Conservation (phyloP, 2,888 invertebrate genomes). For the Drosophila formosana region DNA sequence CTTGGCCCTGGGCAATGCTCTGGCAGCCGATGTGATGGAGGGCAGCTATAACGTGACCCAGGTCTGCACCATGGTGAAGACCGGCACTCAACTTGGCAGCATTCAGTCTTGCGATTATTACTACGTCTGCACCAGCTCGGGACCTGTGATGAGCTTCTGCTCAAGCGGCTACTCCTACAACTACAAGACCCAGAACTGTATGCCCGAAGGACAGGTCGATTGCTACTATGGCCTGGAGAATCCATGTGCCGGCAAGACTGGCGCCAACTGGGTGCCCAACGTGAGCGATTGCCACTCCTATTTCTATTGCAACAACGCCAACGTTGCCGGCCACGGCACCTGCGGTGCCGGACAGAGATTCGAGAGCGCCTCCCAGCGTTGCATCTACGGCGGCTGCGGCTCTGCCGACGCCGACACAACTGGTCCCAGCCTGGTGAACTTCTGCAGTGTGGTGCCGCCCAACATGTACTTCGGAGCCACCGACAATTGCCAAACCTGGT, state of each 20-base stretch:
- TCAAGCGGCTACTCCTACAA: constrained; percentile 36
- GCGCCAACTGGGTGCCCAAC: constrained; percentile 43
- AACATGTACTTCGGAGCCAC: constrained; percentile 40
- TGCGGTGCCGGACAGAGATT: constrained; percentile 30
- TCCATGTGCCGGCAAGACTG: constrained; percentile 38
- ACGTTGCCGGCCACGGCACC: background rate
- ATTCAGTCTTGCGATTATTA: constrained; percentile 52
- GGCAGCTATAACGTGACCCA: constrained; percentile 69
- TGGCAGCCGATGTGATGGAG: constrained; percentile 38
- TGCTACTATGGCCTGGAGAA: constrained; percentile 54
- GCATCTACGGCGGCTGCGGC: constrained; percentile 42
- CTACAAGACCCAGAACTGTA: constrained; percentile 21
- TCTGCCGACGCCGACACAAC: accelerated
- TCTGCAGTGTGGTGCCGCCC: constrained; percentile 50
- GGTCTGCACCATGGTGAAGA: constrained; percentile 42
- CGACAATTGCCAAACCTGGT: constrained; percentile 19
- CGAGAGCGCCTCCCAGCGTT: accelerated
- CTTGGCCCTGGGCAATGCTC: constrained; percentile 39
- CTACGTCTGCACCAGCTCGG: constrained; percentile 40
- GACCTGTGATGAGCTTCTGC: constrained; percentile 43
- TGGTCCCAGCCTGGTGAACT: background rate
- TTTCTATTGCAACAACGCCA: constrained; percentile 22
- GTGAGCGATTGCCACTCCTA: constrained; percentile 33
- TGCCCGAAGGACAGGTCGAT: constrained; percentile 27
- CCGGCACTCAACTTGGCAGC: constrained; percentile 57